Percentiles rank a stretch among this genome's conserved stretches.
Conservation (phyloP, 2,888 invertebrate species). For the Furcula furcula region DNA sequence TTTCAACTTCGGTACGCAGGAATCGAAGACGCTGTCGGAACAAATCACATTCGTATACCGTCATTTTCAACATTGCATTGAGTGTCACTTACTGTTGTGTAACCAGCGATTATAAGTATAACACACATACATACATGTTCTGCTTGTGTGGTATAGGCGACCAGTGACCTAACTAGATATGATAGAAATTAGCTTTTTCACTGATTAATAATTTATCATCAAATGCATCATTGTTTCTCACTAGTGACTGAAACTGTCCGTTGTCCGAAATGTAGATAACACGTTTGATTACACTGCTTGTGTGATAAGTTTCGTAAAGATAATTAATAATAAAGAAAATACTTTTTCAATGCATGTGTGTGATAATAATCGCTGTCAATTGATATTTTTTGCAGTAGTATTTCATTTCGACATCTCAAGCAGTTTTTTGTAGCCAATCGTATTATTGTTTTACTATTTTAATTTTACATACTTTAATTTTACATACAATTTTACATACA, state of each 20-base stretch:
- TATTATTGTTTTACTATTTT: slow-evolving; percentile 18
- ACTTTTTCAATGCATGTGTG: slow-evolving; percentile 36
- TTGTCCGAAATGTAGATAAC: slow-evolving; percentile 26
- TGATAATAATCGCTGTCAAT: slow-evolving; percentile 35
- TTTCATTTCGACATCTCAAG: slow-evolving; percentile 47
- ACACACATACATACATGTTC: slow-evolving; percentile 52
- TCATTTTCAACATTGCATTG: slow-evolving; percentile 50
- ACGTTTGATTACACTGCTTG: slow-evolving; percentile 29
- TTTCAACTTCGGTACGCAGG: slow-evolving; percentile 79
- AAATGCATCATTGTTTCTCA: slow-evolving; percentile 3
- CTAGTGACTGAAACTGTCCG: slow-evolving; percentile 3
- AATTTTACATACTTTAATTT: slow-evolving; percentile 22
- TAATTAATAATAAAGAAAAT: slow-evolving; percentile 10
- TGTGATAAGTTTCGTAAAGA: slow-evolving; percentile 20
- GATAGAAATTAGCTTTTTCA: slow-evolving; percentile 21
- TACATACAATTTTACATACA: slow-evolving; percentile 14
- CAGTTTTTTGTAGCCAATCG: slow-evolving; percentile 34
- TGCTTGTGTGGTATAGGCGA: slow-evolving; percentile 22
- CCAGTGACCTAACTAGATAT: slow-evolving; percentile 12
- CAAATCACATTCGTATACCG: slow-evolving; percentile 49
- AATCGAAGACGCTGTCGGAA: slow-evolving; percentile 42
- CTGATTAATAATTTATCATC: background rate
- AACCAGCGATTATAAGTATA: slow-evolving; percentile 55
- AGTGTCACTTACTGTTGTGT: slow-evolving; percentile 52
- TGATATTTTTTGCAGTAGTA: slow-evolving; percentile 55